Percentiles rank a stretch among this genome's conserved stretches.
Conservation (phyloP, 2,797 vertebrate genomes). For the Clarias platycephalus region DNA sequence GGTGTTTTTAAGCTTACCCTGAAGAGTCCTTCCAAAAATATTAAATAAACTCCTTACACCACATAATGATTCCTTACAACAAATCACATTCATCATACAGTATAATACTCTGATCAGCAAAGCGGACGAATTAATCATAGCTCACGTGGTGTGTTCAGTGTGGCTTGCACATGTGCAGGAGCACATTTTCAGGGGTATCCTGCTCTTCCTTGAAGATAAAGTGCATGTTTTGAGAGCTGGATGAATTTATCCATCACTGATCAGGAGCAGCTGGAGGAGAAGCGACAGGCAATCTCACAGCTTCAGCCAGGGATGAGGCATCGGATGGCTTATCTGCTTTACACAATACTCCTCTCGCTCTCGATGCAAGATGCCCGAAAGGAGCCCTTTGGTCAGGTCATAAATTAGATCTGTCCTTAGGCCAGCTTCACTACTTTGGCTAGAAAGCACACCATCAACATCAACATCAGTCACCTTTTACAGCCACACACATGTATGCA, state of each 20-base stretch:
- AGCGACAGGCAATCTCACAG: constrained; percentile 40
- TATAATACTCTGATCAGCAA: constrained; percentile 22
- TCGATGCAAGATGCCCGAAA: constrained; percentile 20
- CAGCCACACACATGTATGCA: not conserved
- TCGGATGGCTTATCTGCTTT: constrained; percentile 44
- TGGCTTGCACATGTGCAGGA: not conserved
- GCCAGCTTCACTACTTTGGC: not conserved
- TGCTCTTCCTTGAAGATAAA: constrained; percentile 46
- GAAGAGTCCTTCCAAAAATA: not conserved
- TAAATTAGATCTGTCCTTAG: constrained; percentile 22
- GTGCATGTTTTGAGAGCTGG: constrained; percentile 24
- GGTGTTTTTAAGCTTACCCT: not conserved
- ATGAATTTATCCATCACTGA: constrained; percentile 50
- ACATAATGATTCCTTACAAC: not conserved
- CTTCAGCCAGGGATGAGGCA: constrained; percentile 26
- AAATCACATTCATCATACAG: not conserved
- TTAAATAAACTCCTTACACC: not conserved
- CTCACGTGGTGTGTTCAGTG: constrained; percentile 10
- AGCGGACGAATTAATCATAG: constrained; percentile 2
- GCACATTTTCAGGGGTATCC: constrained; percentile 24
- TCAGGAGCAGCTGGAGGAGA: constrained; percentile 27
- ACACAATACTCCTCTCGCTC: constrained; percentile 29
- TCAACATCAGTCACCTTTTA: not conserved
- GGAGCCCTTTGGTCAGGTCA: constrained; percentile 17
- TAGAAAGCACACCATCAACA: not conserved